Evolutionary conservation across 2,888 invertebrate genomes (phyloP), one percentile per base, ranked within the genome.

Genomic region (Siphonodentalium dalli): DNA sequence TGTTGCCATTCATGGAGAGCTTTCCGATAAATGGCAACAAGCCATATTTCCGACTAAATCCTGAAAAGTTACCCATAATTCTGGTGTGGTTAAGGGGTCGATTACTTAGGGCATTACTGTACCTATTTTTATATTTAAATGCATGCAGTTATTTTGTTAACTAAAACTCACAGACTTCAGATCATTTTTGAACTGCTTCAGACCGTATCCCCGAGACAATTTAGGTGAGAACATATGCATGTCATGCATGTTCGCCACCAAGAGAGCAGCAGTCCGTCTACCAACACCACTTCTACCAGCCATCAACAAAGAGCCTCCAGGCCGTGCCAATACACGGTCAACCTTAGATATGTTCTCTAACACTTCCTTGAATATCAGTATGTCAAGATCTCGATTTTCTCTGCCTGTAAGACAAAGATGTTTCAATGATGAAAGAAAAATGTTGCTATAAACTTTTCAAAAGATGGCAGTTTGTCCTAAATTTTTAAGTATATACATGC

Each of bases 271-370:
- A 11, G 90, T 89, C 70, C 91, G 86, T 31, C 94, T 86, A 0
- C 95, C 92, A 42, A 87, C 87, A 37, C 94, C 96, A 27, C 90
- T 87, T 63, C 88, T 85, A 0, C 92, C 93, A 63, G 90, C 87
- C 60, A 91, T 82, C 33, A 90, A 84, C n/a, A 88, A 75, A 28
- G 89, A 86, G 0, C 89, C 89, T 11, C 86, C 85, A 4, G 86
- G 84, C 46, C 84, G 81, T 8, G 87, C 85, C 31, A 91, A 77
- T 0, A 86, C 85, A 55, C 89, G 85, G 55, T 89, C 87, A 37
- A 89, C 83, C 61, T 85, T 83, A 0, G 89, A 85, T 35, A 88
- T 87, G 63, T 88, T 82, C 42, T 87, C 83, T 11, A 90, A 77
- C 2, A 91, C 83, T 74, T 91, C 90, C 24, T 86, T 84, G 49